Percentiles rank a stretch among this genome's conserved stretches.
Evolutionary conservation across 2,797 vertebrate genomes (phyloP).

Genomic region (Argyrosomus regius): DNA sequence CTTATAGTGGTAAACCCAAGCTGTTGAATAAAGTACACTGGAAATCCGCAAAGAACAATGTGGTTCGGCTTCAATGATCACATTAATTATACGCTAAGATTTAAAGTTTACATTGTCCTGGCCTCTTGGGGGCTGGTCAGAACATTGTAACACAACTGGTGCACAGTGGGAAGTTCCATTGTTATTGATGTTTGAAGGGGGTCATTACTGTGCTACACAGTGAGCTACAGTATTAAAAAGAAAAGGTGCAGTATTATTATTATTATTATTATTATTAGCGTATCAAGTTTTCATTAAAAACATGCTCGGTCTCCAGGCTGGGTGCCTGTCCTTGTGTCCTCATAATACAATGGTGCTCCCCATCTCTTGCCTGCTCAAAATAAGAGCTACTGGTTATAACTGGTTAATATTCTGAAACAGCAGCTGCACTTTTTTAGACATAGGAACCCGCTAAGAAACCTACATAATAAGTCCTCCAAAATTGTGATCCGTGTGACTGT

Average conservation of each 20-base stretch:
- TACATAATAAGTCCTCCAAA: slow-evolving; percentile 10
- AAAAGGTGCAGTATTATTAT: slow-evolving; percentile 45
- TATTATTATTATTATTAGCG: slow-evolving; percentile 41
- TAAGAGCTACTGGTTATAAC: slow-evolving; percentile 61
- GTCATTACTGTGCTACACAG: slow-evolving; percentile 34
- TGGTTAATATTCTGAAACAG: slow-evolving; percentile 40
- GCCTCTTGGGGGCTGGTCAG: neutral
- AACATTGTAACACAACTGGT: slow-evolving; percentile 1
- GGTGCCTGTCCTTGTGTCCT: slow-evolving; percentile 47
- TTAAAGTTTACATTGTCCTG: slow-evolving; percentile 10
- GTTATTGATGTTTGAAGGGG: slow-evolving; percentile 41
- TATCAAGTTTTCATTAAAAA: slow-evolving; percentile 33
- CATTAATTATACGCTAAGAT: slow-evolving; percentile 24
- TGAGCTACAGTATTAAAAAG: slow-evolving; percentile 31
- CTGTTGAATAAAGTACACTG: slow-evolving; percentile 17
- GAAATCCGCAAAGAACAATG: slow-evolving; percentile 10
- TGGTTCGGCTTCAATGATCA: slow-evolving; percentile 12
- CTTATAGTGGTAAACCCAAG: slow-evolving; percentile 19
- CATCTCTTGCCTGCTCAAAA: slow-evolving; percentile 49
- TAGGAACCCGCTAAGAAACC: slow-evolving; percentile 27
- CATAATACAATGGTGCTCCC: slow-evolving; percentile 51
- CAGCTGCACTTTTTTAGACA: neutral
- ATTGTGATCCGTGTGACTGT: slow-evolving; percentile 27
- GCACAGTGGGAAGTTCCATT: slow-evolving; percentile 11
- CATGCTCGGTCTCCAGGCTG: slow-evolving; percentile 26